Conservation (phyloP, 2,888 invertebrate genomes). For the Ligdia adustata region DNA sequence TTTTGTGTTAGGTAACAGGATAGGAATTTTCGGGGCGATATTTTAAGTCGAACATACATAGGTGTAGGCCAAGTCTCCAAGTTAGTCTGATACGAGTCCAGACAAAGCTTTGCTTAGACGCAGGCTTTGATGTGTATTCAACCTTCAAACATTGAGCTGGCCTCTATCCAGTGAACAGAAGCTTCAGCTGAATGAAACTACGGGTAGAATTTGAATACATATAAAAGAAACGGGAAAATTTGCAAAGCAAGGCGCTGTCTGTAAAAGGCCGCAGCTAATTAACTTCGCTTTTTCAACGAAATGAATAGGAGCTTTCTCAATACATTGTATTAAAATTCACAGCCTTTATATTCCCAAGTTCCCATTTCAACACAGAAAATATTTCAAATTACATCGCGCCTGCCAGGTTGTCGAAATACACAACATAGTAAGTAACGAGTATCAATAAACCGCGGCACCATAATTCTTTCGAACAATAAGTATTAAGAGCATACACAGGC, state of each 20-base stretch:
- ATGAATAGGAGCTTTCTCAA: not conserved
- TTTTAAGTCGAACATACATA: too few relatives aligned
- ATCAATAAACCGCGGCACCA: conserved; percentile 20
- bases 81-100: too few relatives aligned
- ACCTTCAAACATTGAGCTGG: not conserved
- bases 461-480: conserved; percentile 36
- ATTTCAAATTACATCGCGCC: conserved; percentile 13
- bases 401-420: conserved; percentile 9
- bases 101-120: not conserved
- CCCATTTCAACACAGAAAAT: conserved; percentile 8
- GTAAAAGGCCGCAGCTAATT: conserved; percentile 4
- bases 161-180: not conserved
- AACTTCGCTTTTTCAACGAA: not conserved
- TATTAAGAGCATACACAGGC: conserved; percentile 33
- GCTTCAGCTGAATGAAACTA: not conserved
- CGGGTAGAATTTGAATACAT: not conserved
- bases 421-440: conserved; percentile 15
- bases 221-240: not conserved
- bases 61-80: too few relatives aligned
- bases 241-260: not conserved
- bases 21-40: too few relatives aligned
- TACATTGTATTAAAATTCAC: conserved; percentile 4
- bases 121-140: not conserved
- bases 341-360: not conserved
- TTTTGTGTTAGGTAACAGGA: too few relatives aligned